Evolutionary conservation across 2,113 vertebrate genomes (phyloP), one percentile per base, ranked within the genome.

Genomic region (Rhizomys pruinosus): DNA sequence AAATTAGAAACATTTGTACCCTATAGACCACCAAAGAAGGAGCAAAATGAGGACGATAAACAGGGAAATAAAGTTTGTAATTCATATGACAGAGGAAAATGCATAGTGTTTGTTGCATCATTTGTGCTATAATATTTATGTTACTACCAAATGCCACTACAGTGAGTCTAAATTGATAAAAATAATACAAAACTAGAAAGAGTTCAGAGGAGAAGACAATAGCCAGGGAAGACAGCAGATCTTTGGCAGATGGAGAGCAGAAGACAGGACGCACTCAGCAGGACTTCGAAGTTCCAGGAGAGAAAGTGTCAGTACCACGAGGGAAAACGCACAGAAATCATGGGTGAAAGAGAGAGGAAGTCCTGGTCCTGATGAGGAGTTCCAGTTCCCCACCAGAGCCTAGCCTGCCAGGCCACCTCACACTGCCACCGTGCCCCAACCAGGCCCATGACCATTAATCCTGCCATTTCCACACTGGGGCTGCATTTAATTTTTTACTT

Each of bases 1-100:
- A 81, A 96, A 68, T 92, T 61, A 71, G 88, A 78, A 42, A 52
- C 10, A 81, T 78, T 55, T 93, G 13, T 80, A n/a, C 87, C 19
- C 34, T 66, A 71, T 66, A 68, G 39, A 86, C 27, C 16, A 80
- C 47, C 29, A 57, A 32, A 61, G 52, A 64, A 81, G 44, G 68
- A 89, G 19, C n/a, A 76, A 66, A 84, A 77, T 37, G 15, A 34
- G 87, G 88, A 89, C 87, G 74, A 87, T 71, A 89, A 66, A 42
- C 34, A 57, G 13, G 63, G 34, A 52, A 86, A 82, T 68, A 68
- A 61, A 42, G 78, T 78, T 82, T 73, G 20, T 61, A 61, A 63
- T 29, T 72, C 52, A 77, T 27, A 32, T 63, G 19, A 61, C 74
- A 79, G 37, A 66, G 37, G 55, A 71, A 87, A 76, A 72, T 55